phyloP scores from a whole-genome alignment of 2,797 vertebrate genomes.

The Gambelia wislizenii region DNA sequence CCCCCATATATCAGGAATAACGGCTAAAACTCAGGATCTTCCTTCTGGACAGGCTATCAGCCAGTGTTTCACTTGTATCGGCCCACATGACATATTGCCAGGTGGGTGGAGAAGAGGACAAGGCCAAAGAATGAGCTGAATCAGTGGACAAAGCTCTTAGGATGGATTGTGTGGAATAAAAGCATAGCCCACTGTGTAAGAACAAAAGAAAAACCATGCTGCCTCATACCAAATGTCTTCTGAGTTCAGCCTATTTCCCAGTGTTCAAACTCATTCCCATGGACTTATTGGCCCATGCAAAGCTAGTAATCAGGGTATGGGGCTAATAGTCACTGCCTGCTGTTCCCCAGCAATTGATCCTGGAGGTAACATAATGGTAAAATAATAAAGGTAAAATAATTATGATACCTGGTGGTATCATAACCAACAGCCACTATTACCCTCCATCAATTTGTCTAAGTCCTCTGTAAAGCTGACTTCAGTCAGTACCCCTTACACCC shows the following conservation, averaged over 20 bases:
- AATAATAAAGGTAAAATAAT: too few species aligned
- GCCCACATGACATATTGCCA: not conserved
- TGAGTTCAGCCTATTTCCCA: not conserved
- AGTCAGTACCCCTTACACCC: too few species aligned
- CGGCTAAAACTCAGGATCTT: too few species aligned
- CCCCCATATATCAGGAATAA: not conserved
- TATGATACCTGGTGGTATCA: too few species aligned
- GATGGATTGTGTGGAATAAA: not conserved
- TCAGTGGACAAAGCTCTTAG: not conserved
- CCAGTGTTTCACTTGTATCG: not conserved
- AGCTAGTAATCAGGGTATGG: too few species aligned
- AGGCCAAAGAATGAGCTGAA: not conserved
- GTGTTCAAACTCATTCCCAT: too few species aligned
- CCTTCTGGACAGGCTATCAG: not conserved
- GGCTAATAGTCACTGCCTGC: too few species aligned
- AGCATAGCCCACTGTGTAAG: not conserved
- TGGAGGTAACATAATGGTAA: too few species aligned
- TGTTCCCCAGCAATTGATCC: too few species aligned
- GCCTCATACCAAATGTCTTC: not conserved
- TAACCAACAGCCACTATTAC: too few species aligned
- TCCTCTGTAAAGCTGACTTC: not conserved
- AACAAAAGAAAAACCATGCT: not conserved
- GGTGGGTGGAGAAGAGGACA: not conserved
- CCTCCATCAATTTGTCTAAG: constrained; percentile 1
- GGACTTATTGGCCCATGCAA: too few species aligned